Evolutionary conservation across 2,113 vertebrate genomes (phyloP), one percentile per base, ranked within the genome.

Genomic region (Odontophorus gujanensis): DNA sequence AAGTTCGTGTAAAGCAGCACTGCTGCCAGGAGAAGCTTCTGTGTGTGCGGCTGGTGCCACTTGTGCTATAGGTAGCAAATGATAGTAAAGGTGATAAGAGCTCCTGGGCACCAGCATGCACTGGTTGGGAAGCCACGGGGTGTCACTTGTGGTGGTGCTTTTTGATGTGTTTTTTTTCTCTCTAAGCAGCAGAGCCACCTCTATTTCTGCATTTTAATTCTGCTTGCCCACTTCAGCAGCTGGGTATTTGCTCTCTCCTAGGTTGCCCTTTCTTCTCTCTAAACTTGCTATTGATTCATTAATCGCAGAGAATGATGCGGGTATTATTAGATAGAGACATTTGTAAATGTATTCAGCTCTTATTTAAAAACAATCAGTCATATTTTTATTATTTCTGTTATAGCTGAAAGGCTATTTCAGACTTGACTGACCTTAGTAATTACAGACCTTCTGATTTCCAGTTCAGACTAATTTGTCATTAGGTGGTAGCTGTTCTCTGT

Each of bases 371-470:
- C 38, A 78, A 63, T 80, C 32, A 42, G 12, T 34, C 83, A 16
- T 71, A 22, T 80, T 85, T 68, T 62, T 80, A 12, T 53, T 80
- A 69, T 8, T 28, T 62, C 50, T 85, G 50, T 75, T 87, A 0
- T 77, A 94, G 68, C 38, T 48, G 61, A 32, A 88, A 93, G 65
- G 57, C 61, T 83, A 3, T 95, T 95, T 93, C 82, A 96, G 26
- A 93, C 80, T 43, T 78, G 68, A 43, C 38, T 74, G 19, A 71
- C 21, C 19, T 71, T 63, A 68, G 65, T 83, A 90, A 90, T 93
- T 85, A 85, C 57, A 82, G 45, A 74, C 34, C 68, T 78, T 36
- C 20, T 86, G 68, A 71, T 92, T 92, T 92, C 82, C 72, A 55
- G 15, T 45, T 26, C 51, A 47, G 62, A 47, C 91, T 57, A 66